phyloP scores from a whole-genome alignment of 30 jellyfish, hydroid and myxozoan species.

The Aurelia sp. region DNA sequence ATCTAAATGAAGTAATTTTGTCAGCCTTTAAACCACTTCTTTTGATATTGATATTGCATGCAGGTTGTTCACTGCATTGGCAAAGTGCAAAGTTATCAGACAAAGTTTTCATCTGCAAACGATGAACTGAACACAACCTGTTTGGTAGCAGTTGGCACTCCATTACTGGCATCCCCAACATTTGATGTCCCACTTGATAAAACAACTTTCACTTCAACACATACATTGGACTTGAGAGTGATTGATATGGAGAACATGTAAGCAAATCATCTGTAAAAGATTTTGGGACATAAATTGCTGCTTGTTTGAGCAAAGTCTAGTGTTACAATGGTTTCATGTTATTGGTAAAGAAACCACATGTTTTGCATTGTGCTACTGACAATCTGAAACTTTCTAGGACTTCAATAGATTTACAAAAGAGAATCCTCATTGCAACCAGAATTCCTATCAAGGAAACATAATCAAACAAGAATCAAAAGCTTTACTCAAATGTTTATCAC shows the following conservation, averaged over 20 bases:
- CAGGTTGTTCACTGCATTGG: conserved; percentile 97
- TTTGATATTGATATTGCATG: neutral
- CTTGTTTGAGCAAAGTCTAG: too few species aligned
- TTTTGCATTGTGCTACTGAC: too few species aligned
- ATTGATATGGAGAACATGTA: conserved; percentile 77
- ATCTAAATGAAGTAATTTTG: too few species aligned
- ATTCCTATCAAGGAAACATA: too few species aligned
- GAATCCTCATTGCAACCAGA: too few species aligned
- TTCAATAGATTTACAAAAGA: too few species aligned
- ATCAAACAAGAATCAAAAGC: too few species aligned
- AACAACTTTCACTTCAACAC: conserved; percentile 87
- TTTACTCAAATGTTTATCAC: too few species aligned
- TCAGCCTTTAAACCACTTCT: neutral
- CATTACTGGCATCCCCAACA: conserved; percentile 81
- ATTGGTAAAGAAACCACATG: too few species aligned
- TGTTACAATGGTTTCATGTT: too few species aligned
- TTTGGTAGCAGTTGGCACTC: conserved; percentile 89
- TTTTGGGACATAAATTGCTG: too few species aligned
- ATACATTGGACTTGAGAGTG: conserved; percentile 80
- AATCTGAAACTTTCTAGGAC: too few species aligned
- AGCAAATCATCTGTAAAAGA: neutral
- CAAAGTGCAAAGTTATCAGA: conserved; percentile 74
- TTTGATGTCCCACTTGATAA: conserved; percentile 89
- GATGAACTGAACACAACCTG: conserved; percentile 75
- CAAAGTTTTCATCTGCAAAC: conserved; percentile 59